Conservation (phyloP, 2,888 invertebrate genomes). For the Oscheius sp. region DNA sequence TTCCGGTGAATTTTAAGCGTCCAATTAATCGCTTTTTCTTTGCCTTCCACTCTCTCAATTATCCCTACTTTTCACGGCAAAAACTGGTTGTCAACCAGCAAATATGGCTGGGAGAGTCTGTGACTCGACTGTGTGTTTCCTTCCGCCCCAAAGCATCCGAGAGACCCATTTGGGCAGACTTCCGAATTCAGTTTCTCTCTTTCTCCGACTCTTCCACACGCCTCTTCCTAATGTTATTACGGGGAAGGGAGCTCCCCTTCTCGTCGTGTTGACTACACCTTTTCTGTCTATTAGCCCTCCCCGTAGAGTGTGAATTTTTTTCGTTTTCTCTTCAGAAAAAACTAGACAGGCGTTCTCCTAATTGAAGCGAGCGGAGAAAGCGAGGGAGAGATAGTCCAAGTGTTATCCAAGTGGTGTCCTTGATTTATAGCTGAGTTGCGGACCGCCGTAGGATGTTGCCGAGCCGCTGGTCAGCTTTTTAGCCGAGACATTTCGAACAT, state of each 20-base stretch:
- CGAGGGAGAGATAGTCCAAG: slow-evolving; percentile 3
- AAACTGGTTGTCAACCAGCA: slow-evolving; percentile 23
- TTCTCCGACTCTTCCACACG: not conserved
- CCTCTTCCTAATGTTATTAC: slow-evolving; percentile 24
- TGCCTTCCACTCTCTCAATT: not conserved
- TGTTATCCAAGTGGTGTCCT: slow-evolving; percentile 19
- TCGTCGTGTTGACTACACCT: not conserved
- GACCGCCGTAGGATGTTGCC: not conserved
- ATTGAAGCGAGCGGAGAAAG: not conserved
- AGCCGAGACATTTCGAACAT: too few species aligned
- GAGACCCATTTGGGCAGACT: slow-evolving; percentile 16
- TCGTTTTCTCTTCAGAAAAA: not conserved
- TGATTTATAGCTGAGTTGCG: slow-evolving; percentile 10
- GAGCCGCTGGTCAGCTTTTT: not conserved
- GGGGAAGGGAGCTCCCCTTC: not conserved
- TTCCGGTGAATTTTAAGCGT: too few species aligned
- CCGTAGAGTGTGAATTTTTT: not conserved
- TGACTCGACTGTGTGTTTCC: too few species aligned
- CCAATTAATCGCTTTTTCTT: not conserved
- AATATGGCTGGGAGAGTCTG: too few species aligned
- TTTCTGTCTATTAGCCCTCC: not conserved
- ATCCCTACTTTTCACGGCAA: slow-evolving; percentile 5
- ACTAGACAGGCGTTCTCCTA: slow-evolving; percentile 20
- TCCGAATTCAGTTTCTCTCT: slow-evolving; percentile 16
- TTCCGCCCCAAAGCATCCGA: not conserved